These are phyloP conservation scores for Rotaria magnacalcarata DNA, from an alignment of 2,888 invertebrate species.

Conservation along the genomic window DNA sequence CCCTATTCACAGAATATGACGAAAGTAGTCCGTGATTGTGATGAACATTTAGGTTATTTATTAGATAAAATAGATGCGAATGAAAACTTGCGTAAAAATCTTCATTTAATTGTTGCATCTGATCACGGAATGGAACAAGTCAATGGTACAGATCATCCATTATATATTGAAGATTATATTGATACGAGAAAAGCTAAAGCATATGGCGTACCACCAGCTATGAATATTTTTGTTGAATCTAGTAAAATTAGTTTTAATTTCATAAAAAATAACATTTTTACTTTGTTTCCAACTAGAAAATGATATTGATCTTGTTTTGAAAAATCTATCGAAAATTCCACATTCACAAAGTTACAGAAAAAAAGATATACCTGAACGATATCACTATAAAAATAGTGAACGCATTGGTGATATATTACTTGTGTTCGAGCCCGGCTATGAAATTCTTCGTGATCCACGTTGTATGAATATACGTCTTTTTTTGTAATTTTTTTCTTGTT, in stretches of 20 bases:
- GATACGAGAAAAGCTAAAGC: background rate
- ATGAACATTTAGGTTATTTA: constrained; percentile 39
- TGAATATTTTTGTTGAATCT: constrained; percentile 35
- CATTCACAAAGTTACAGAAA: background rate
- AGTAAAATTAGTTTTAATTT: background rate
- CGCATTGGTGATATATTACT: constrained; percentile 39
- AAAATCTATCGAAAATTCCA: background rate
- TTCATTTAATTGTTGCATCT: constrained; percentile 37
- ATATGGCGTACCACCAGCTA: constrained; percentile 4
- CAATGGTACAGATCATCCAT: background rate
- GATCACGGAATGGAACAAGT: constrained; percentile 41
- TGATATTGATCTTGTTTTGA: background rate
- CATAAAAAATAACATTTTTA: background rate
- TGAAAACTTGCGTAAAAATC: background rate
- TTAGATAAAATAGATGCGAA: constrained; percentile 36
- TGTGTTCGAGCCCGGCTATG: constrained; percentile 17
- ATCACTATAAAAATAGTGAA: constrained; percentile 38
- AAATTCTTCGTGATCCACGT: background rate
- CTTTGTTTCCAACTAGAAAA: background rate
- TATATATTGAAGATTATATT: constrained; percentile 21
- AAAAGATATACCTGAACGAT: constrained; percentile 36
- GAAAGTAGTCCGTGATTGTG: constrained; percentile 61
- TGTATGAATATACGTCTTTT: background rate
- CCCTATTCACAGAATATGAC: constrained; percentile 55
- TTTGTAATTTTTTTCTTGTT: background rate